These are phyloP conservation scores for Noctilio leporinus DNA, from an alignment of 2,113 vertebrate species.

Conservation along the genomic window DNA sequence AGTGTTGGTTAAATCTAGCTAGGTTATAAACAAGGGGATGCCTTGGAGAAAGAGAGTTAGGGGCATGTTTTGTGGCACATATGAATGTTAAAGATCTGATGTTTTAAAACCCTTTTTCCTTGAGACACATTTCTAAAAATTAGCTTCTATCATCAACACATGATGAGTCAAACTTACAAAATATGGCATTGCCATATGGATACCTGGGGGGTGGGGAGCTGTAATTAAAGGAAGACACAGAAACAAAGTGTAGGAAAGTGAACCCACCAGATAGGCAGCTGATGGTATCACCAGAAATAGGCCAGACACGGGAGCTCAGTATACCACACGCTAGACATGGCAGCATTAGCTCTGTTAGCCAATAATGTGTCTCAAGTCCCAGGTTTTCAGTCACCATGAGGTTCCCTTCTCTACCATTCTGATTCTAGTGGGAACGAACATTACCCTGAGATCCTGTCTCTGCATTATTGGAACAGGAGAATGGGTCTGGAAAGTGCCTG, in stretches of 20 bases:
- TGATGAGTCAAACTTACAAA: conserved; percentile 52
- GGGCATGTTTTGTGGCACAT: conserved; percentile 42
- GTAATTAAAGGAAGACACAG: neutral
- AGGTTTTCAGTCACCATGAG: neutral
- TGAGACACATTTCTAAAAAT: conserved; percentile 54
- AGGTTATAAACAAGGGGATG: conserved; percentile 72
- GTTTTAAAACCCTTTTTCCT: conserved; percentile 58
- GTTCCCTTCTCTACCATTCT: neutral
- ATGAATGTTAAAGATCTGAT: conserved; percentile 40
- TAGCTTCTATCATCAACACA: conserved; percentile 1
- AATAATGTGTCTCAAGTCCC: neutral
- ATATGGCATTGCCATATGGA: neutral
- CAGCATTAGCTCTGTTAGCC: neutral
- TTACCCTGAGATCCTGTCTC: neutral
- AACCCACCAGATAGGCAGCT: neutral
- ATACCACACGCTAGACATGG: fast-evolving
- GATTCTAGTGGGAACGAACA: neutral
- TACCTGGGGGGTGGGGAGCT: neutral
- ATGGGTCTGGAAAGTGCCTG: neutral
- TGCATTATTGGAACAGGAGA: neutral
- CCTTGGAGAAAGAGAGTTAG: neutral
- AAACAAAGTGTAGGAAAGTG: neutral
- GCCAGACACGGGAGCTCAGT: fast-evolving
- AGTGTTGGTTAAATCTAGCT: conserved; percentile 72
- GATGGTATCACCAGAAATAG: too few relatives aligned